These are phyloP conservation scores for Agelastica alni DNA, from an alignment of 2,888 invertebrate species.

Conservation along the genomic window DNA sequence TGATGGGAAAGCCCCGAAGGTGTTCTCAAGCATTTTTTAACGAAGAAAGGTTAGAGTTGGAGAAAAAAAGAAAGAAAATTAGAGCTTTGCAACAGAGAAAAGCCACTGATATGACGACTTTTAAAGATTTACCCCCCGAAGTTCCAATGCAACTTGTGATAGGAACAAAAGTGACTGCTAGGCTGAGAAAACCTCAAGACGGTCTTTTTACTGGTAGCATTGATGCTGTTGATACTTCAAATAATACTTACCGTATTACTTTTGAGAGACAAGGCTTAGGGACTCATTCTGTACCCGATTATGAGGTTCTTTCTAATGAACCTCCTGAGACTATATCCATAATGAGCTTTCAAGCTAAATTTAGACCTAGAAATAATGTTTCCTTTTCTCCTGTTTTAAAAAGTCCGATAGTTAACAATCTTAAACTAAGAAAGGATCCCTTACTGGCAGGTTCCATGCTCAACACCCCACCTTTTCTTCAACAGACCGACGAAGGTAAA, in stretches of 20 bases:
- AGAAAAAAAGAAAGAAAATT: slow-evolving; percentile 88
- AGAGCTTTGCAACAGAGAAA: slow-evolving; percentile 91
- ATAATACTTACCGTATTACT: slow-evolving; percentile 91
- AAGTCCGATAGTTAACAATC: slow-evolving; percentile 50
- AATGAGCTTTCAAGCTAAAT: slow-evolving; percentile 80
- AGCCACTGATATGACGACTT: slow-evolving; percentile 71
- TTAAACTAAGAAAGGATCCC: slow-evolving; percentile 68
- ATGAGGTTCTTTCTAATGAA: slow-evolving; percentile 93
- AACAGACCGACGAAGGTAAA: slow-evolving; percentile 57
- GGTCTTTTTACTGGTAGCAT: slow-evolving; percentile 88
- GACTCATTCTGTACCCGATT: slow-evolving; percentile 95
- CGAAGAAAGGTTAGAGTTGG: slow-evolving; percentile 90
- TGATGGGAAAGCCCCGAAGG: slow-evolving; percentile 97
- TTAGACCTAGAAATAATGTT: slow-evolving; percentile 67
- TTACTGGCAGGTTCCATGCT: slow-evolving; percentile 63
- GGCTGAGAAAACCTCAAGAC: slow-evolving; percentile 90
- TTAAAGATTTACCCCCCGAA: slow-evolving; percentile 90
- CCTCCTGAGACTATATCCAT: slow-evolving; percentile 88
- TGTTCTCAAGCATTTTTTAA: slow-evolving; percentile 94
- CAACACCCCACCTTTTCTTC: slow-evolving; percentile 44
- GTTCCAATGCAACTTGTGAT: slow-evolving; percentile 93
- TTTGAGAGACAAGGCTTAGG: slow-evolving; percentile 92
- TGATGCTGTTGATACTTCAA: slow-evolving; percentile 93
- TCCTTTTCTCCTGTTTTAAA: slow-evolving; percentile 56
- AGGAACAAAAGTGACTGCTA: slow-evolving; percentile 91